Evolutionary conservation across 2,888 invertebrate species (phyloP), one percentile per base, ranked within the genome.

Genomic region (Ischnura elegans): DNA sequence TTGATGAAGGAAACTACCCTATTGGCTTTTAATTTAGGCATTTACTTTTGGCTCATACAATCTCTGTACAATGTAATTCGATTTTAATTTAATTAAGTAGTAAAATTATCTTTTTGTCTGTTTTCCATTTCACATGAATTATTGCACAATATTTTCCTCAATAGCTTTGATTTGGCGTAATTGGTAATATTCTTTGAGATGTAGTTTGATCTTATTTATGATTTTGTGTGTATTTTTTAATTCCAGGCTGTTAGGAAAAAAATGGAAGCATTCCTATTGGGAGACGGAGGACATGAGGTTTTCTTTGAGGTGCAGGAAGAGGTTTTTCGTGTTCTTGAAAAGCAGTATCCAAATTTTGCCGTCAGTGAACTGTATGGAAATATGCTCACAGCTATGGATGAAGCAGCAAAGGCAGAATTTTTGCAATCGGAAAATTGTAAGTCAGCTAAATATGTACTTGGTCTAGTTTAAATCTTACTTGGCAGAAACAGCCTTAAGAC

Each of bases 321-420:
- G 94, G 98, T 99, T 16, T 97, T 98, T 21, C 97, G 97, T 95
- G 97, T 97, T 0, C 96, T 99, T 94, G 98, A 98, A 94, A 98
- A 98, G 95, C 98, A 98, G 96, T 99, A 98, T 96, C 98, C 98
- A 93, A 97, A 98, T 2, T 99, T 99, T 96, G 96, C 99, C 93
- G 97, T 98, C 94, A 98, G 98, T 95, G 98, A 98, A 94, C 97
- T 98, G 95, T 99, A 98, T 95, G 97, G 97, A 94, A 97, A 97
- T 94, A 97, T 98, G 96, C 96, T 97, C 46, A 97, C 97, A 86
- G 97, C 97, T 93, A 96, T 98, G 85, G 97, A 97, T 93, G 97
- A 96, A 93, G 94, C 94, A 43, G 94, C 95, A 43, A 94, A 94
- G 51, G 94, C 93, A 21, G 94, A 94, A 93, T 47, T 90, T 61